Percentiles rank a stretch among this genome's conserved stretches.
phyloP scores from a whole-genome alignment of 2,113 vertebrate species.

The Chlorodrepanis virens region DNA sequence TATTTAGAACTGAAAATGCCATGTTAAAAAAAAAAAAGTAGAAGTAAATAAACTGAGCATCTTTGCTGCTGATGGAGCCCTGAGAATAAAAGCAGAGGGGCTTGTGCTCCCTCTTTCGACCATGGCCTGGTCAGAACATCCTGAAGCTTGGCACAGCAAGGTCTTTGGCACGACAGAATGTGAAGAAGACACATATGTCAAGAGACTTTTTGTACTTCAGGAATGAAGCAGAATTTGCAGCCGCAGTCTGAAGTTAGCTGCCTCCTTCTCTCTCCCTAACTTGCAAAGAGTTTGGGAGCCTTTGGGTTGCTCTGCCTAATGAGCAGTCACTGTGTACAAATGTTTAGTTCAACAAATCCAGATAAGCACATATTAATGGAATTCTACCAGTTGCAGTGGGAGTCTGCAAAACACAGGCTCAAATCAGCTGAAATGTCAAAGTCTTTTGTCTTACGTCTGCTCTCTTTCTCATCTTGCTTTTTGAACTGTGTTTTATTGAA shows the following conservation, averaged over 20 bases:
- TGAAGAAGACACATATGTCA: background rate
- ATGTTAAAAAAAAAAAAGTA: background rate
- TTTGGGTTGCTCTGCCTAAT: background rate
- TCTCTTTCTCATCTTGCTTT: background rate
- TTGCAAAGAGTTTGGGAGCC: background rate
- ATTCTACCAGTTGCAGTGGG: background rate
- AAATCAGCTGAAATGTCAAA: background rate
- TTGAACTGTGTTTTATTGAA: background rate
- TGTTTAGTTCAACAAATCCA: background rate
- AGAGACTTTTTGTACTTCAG: background rate
- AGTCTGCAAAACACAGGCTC: background rate
- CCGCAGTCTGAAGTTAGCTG: background rate
- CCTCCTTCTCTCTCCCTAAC: too few relatives aligned
- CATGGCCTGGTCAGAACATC: background rate
- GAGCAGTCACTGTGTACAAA: background rate
- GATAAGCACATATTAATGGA: background rate
- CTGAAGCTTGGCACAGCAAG: background rate
- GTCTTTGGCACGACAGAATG: background rate
- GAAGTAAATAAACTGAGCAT: background rate
- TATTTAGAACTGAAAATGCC: background rate
- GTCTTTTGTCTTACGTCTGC: background rate
- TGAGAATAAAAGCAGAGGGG: background rate
- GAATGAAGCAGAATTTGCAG: background rate
- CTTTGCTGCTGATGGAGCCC: background rate
- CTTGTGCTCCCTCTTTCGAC: slow-evolving; percentile 39